phyloP scores from a whole-genome alignment of 1,140 invertebrate species.

The Bombus difficillimus region DNA sequence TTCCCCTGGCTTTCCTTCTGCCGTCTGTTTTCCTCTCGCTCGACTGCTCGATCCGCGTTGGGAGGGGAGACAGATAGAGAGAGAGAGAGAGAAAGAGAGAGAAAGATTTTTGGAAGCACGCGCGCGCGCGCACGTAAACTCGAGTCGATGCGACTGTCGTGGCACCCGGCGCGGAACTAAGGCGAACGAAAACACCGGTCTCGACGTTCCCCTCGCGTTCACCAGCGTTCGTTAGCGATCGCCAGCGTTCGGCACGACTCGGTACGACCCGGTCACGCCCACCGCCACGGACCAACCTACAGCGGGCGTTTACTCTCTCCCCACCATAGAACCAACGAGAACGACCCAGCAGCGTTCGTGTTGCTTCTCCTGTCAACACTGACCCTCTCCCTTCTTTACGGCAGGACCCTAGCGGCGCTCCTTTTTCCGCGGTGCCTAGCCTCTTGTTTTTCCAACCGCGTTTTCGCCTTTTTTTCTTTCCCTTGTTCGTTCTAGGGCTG shows the following conservation, averaged over 20 bases:
- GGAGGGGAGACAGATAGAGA: constrained; percentile 22
- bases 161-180: constrained; percentile 83
- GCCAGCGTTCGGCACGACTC: constrained; percentile 55
- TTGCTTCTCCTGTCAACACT: constrained; percentile 40
- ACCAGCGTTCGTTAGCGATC: constrained; percentile 57
- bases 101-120: constrained; percentile 53
- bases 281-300: constrained; percentile 70
- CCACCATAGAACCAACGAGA: constrained; percentile 30
- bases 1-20: background rate
- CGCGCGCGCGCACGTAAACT: constrained; percentile 75
- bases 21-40: constrained; percentile 3
- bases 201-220: constrained; percentile 74
- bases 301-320: constrained; percentile 73
- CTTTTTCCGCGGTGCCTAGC: background rate
- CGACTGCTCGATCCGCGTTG: background rate
- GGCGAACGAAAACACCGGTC: constrained; percentile 78
- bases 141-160: constrained; percentile 80
- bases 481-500: background rate
- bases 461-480: background rate
- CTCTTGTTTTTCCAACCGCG: background rate
- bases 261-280: constrained; percentile 69
- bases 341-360: constrained; percentile 20
- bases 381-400: background rate
- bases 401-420: background rate
- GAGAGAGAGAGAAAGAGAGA: constrained; percentile 40